Conservation (phyloP, 2,888 invertebrate genomes). For the Erannis defoliaria region DNA sequence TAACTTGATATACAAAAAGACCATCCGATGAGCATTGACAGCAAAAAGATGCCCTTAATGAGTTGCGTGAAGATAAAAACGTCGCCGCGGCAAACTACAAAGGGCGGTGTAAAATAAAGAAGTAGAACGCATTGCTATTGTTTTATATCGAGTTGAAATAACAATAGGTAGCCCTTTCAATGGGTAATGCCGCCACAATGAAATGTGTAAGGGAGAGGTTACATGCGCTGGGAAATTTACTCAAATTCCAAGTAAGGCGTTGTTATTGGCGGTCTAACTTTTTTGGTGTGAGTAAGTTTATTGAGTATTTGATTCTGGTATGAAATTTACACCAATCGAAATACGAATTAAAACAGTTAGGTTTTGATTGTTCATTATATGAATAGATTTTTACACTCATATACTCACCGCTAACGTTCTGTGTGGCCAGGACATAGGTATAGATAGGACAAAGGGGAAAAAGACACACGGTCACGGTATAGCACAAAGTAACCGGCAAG, state of each 20-base stretch:
- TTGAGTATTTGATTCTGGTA: neutral
- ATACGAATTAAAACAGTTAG: no score
- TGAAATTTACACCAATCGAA: no score
- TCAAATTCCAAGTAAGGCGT: neutral
- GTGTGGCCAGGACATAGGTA: no score
- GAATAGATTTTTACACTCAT: no score
- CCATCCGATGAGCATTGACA: slow-evolving; percentile 52
- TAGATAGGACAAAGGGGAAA: no score
- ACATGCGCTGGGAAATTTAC: slow-evolving; percentile 55
- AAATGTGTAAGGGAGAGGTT: slow-evolving; percentile 57
- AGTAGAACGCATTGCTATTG: slow-evolving; percentile 60
- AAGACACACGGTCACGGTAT: no score
- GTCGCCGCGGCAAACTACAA: slow-evolving; percentile 76
- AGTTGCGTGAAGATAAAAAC: slow-evolving; percentile 75
- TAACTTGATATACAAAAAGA: slow-evolving; percentile 55
- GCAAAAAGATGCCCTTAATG: slow-evolving; percentile 69
- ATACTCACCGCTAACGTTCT: no score
- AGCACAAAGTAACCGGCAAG: no score
- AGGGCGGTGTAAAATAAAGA: slow-evolving; percentile 74
- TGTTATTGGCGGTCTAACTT: neutral
- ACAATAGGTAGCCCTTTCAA: slow-evolving; percentile 86
- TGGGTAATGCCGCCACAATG: slow-evolving; percentile 80
- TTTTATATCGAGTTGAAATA: slow-evolving; percentile 85
- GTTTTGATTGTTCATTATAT: no score
- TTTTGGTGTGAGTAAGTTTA: no score